These are phyloP conservation scores for Prochilodus magdalenae DNA, from an alignment of 2,113 vertebrate genomes.

Conservation along the genomic window DNA sequence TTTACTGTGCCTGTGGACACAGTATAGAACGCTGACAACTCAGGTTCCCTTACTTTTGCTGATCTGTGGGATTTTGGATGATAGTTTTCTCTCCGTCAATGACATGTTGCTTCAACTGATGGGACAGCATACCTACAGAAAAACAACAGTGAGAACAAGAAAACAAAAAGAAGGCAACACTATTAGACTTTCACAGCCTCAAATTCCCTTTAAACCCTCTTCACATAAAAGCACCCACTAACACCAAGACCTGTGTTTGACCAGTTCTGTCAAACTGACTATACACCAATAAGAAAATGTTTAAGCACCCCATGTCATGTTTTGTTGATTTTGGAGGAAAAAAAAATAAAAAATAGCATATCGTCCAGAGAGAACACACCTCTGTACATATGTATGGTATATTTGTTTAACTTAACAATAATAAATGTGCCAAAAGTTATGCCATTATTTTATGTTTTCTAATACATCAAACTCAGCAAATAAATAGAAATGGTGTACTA, in stretches of 20 bases:
- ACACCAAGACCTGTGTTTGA: neutral
- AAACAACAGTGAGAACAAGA: neutral
- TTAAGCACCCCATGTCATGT: too few species aligned
- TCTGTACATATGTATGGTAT: too few species aligned
- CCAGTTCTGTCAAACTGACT: neutral
- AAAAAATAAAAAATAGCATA: too few species aligned
- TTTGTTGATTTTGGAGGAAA: too few species aligned
- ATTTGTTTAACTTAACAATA: too few species aligned
- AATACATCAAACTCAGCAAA: too few species aligned
- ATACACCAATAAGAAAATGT: too few species aligned
- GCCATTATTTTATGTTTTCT: too few species aligned
- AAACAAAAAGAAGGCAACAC: neutral
- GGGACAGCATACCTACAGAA: constrained; percentile 91
- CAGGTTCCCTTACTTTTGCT: constrained; percentile 87
- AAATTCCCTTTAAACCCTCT: neutral
- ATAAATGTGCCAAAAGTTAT: too few species aligned
- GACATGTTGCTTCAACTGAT: constrained; percentile 96
- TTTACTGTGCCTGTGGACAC: neutral
- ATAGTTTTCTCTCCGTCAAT: constrained; percentile 99
- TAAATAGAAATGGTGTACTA: too few species aligned
- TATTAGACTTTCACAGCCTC: neutral
- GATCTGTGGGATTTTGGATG: constrained; percentile 96
- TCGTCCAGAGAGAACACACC: too few species aligned
- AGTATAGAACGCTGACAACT: neutral
- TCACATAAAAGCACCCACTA: neutral